Percentiles rank a stretch among this genome's conserved stretches.
Conservation (phyloP, 2,113 vertebrate genomes). For the Formicarius rufipectus region DNA sequence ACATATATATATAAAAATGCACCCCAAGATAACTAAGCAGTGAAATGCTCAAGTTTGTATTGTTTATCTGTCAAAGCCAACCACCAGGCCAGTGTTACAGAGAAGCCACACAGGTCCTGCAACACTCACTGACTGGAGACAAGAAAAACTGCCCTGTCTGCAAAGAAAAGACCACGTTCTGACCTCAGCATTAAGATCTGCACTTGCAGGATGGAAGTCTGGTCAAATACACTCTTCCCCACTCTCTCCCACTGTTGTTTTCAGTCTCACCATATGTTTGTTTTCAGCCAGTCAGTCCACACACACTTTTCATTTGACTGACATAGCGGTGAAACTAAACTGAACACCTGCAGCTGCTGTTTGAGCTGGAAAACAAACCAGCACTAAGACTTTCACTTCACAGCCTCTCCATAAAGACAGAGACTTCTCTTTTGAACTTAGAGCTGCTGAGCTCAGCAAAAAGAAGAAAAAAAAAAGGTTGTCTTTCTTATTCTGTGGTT, state of each 20-base stretch:
- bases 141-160: neutral
- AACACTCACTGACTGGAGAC: neutral
- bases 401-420: neutral
- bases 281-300: neutral
- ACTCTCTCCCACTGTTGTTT: neutral
- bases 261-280: neutral
- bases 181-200: neutral
- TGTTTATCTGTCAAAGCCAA: neutral
- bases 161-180: neutral
- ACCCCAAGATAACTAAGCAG: neutral
- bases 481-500: neutral
- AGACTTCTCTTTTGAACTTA: neutral
- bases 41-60: neutral
- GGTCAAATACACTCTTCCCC: neutral
- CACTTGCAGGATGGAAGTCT: neutral
- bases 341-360: neutral
- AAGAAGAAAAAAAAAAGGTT: neutral
- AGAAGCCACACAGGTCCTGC: neutral
- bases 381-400: neutral
- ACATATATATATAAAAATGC: neutral
- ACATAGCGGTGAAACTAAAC: neutral
- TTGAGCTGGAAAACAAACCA: neutral
- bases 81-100: neutral
- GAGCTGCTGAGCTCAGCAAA: neutral
- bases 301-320: neutral